Evolutionary conservation across 2,113 vertebrate species (phyloP).

Genomic region (Phyllostomus discolor): DNA sequence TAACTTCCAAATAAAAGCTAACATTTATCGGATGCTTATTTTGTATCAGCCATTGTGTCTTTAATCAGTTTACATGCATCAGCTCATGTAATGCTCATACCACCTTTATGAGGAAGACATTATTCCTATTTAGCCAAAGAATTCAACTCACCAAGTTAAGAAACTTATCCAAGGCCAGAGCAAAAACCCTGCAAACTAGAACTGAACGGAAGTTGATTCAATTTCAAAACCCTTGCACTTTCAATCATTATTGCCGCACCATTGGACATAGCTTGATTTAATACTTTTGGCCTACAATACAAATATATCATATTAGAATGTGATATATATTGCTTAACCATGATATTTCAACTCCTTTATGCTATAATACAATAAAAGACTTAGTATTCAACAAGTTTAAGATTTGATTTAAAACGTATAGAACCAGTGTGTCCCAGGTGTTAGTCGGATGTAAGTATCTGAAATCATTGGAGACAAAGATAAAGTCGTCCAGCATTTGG

Average conservation of each 20-base stretch:
- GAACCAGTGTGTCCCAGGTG: not conserved
- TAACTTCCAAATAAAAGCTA: slow-evolving; percentile 8
- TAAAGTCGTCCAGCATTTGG: not conserved
- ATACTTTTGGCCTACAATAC: not conserved
- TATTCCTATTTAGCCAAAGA: slow-evolving; percentile 19
- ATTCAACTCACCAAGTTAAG: slow-evolving; percentile 5
- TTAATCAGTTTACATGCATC: not conserved
- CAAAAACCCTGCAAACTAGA: not conserved
- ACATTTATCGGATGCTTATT: not conserved
- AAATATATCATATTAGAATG: slow-evolving; percentile 12
- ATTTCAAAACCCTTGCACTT: not conserved
- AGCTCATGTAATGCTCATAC: not conserved
- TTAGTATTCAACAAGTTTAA: not conserved
- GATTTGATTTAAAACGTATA: not conserved
- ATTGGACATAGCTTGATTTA: not conserved
- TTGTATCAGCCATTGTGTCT: not conserved
- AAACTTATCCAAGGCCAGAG: not conserved
- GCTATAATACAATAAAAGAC: not conserved
- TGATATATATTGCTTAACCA: not conserved
- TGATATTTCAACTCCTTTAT: not conserved
- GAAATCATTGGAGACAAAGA: not conserved
- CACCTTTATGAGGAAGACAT: slow-evolving; percentile 7
- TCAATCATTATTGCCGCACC: not conserved
- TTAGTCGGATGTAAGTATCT: not conserved
- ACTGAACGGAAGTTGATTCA: not conserved